Conservation (phyloP, 2,797 vertebrate species). For the Pseudochaenichthys georgianus region DNA sequence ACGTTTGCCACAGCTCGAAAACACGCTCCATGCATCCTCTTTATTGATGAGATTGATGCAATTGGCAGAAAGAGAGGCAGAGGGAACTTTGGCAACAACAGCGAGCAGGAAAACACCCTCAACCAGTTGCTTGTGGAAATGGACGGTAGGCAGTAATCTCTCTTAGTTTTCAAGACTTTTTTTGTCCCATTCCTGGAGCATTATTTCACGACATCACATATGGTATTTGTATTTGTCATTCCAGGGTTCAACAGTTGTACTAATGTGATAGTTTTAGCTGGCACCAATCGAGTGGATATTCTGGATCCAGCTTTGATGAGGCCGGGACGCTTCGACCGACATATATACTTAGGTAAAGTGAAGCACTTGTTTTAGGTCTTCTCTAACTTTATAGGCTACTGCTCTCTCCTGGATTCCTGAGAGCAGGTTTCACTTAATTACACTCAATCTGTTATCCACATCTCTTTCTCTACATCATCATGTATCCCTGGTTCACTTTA, state of each 20-base stretch:
- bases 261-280: conserved; percentile 86
- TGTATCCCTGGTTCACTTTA: neutral
- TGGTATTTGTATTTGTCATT: conserved; percentile 1
- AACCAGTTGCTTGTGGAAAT: conserved; percentile 90
- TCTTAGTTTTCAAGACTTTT: neutral
- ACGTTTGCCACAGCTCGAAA: conserved; percentile 85
- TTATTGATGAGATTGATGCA: conserved; percentile 90
- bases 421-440: neutral
- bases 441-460: neutral
- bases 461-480: neutral
- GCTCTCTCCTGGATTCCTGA: neutral
- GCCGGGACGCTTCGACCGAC: conserved; percentile 87
- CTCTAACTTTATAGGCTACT: neutral
- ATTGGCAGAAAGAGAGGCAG: conserved; percentile 84
- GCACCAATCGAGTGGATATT: conserved; percentile 85
- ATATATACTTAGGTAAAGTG: conserved; percentile 85
- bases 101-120: conserved; percentile 88
- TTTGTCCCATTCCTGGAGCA: neutral
- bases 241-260: conserved; percentile 87
- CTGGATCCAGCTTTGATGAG: conserved; percentile 86
- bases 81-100: conserved; percentile 81
- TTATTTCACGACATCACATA: neutral
- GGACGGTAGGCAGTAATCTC: conserved; percentile 78
- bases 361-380: neutral
- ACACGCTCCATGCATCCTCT: conserved; percentile 89